A percentile compares a stretch with the other conserved stretches of the same genome.
Evolutionary conservation across 2,888 invertebrate species (phyloP).

Genomic region (Keiferia lycopersicella): DNA sequence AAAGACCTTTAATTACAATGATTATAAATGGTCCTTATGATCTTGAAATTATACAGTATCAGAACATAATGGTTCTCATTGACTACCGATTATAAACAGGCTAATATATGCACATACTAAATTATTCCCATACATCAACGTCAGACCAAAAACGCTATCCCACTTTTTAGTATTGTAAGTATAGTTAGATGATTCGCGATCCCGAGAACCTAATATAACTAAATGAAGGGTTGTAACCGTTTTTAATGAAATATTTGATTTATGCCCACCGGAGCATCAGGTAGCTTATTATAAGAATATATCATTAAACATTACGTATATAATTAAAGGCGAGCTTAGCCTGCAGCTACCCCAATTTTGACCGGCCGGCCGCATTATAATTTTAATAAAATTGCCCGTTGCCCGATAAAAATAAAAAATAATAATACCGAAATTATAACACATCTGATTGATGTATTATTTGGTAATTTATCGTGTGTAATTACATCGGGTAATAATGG

Average conservation of each 20-base stretch:
- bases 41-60: neutral
- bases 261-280: constrained; percentile 74
- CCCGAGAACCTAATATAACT: constrained; percentile 61
- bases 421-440: constrained; percentile 77
- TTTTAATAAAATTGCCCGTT: constrained; percentile 79
- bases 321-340: constrained; percentile 76
- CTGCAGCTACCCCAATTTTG: constrained; percentile 77
- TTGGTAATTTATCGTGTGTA: constrained; percentile 80
- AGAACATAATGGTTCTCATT: neutral
- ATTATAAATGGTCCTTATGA: neutral
- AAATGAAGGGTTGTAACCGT: constrained; percentile 74
- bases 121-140: constrained; percentile 53
- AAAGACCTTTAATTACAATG: too few species aligned
- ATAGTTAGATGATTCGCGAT: constrained; percentile 56
- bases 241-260: constrained; percentile 81
- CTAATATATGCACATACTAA: constrained; percentile 35
- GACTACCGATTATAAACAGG: constrained; percentile 11
- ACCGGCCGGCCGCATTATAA: constrained; percentile 71
- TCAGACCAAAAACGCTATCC: constrained; percentile 59
- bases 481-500: constrained; percentile 80
- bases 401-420: constrained; percentile 63
- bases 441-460: constrained; percentile 82
- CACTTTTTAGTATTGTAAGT: constrained; percentile 54
- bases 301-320: constrained; percentile 81
- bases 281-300: constrained; percentile 81